Evolutionary conservation across 2,113 vertebrate genomes (phyloP).

Genomic region (Menura novaehollandiae): DNA sequence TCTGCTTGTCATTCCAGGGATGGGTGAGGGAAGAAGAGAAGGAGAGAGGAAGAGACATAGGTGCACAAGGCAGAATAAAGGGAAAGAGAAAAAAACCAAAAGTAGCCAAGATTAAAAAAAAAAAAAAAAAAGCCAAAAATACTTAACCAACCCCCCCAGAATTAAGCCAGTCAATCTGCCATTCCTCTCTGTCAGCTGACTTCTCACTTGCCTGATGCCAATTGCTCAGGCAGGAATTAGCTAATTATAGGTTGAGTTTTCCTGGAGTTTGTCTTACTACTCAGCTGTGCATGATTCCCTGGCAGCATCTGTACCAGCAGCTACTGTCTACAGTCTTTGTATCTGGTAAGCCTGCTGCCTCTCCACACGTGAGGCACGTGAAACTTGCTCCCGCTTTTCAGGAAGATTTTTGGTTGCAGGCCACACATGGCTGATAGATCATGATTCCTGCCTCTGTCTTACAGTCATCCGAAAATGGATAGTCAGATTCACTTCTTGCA

Average conservation of each 20-base stretch:
- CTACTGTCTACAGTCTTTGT: neutral
- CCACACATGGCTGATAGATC: neutral
- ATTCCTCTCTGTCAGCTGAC: neutral
- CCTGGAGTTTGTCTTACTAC: neutral
- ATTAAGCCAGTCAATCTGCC: neutral
- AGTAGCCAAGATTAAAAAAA: neutral
- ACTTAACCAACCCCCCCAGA: neutral
- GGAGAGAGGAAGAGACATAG: neutral
- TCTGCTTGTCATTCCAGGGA: neutral
- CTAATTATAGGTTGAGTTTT: neutral
- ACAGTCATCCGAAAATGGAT: neutral
- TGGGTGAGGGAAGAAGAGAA: neutral
- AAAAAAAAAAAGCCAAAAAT: neutral
- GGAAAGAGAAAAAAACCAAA: neutral
- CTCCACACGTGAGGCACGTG: neutral
- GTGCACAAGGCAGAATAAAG: neutral
- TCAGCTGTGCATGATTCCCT: neutral
- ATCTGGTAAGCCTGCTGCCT: neutral
- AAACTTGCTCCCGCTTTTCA: neutral
- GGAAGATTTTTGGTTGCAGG: neutral
- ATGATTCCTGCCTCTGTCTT: neutral
- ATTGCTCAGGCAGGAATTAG: neutral
- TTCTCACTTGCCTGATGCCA: neutral
- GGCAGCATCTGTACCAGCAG: neutral
- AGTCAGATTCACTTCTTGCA: neutral